A percentile compares a stretch with the other conserved stretches of the same genome.
These are phyloP conservation scores for Pseudomugil tenellus DNA, from an alignment of 2,797 vertebrate genomes.

Conservation along the genomic window DNA sequence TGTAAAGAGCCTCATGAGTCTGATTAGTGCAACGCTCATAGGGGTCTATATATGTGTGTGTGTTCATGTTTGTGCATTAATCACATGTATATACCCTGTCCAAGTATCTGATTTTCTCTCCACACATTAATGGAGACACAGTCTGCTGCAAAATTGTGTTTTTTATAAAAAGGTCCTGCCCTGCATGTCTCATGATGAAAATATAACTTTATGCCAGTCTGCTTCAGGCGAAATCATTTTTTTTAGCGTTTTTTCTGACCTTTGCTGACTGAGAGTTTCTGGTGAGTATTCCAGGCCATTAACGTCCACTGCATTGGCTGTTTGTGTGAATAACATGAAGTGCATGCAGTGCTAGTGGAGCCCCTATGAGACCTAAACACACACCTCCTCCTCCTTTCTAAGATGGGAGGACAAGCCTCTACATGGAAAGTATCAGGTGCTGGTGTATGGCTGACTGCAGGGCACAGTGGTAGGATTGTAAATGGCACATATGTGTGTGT, in stretches of 20 bases:
- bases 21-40: conserved; percentile 53
- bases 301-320: conserved; percentile 17
- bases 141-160: conserved; percentile 18
- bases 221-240: conserved; percentile 30
- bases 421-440: conserved; percentile 61
- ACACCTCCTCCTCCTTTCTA: conserved; percentile 24
- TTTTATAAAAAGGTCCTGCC: not conserved
- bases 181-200: conserved; percentile 5
- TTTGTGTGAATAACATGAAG: conserved; percentile 13
- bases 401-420: conserved; percentile 40
- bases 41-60: conserved; percentile 13
- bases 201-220: not conserved
- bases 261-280: conserved; percentile 20
- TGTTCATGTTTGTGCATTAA: conserved; percentile 22
- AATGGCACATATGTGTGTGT: conserved; percentile 18
- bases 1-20: conserved; percentile 66
- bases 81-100: conserved; percentile 24
- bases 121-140: conserved; percentile 21
- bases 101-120: conserved; percentile 11
- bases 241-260: conserved; percentile 36
- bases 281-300: conserved; percentile 16
- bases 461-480: conserved; percentile 53
- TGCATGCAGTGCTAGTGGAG: conserved; percentile 13
- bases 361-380: conserved; percentile 36
- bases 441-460: conserved; percentile 54